These are phyloP conservation scores for Rhagologus leucostigma DNA, from an alignment of 2,113 vertebrate species.

Conservation along the genomic window DNA sequence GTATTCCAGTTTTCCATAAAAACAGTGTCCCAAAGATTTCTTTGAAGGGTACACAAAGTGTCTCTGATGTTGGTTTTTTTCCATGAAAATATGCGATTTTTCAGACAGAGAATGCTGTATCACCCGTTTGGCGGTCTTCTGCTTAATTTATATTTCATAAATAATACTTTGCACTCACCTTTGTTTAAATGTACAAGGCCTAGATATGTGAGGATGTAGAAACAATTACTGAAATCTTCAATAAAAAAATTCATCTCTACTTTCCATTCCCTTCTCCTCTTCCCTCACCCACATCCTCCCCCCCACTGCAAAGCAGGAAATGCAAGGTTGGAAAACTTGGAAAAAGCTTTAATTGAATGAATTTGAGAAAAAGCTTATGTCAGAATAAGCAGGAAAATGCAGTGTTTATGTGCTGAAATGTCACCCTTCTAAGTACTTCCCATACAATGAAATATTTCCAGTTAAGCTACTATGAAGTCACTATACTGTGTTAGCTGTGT, in stretches of 20 bases:
- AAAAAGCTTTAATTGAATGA: not conserved
- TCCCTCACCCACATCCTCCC: not conserved
- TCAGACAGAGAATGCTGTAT: not conserved
- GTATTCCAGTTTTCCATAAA: not conserved
- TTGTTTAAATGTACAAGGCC: not conserved
- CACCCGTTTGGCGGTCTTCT: not conserved
- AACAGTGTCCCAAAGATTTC: not conserved
- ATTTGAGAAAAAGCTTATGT: not conserved
- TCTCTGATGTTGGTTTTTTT: not conserved
- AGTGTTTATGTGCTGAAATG: not conserved
- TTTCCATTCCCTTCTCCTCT: not conserved
- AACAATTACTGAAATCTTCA: not conserved
- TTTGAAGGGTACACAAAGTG: not conserved
- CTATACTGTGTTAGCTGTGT: not conserved
- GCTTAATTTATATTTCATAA: not conserved
- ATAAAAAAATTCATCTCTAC: not conserved
- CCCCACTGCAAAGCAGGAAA: not conserved
- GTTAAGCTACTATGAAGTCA: not conserved
- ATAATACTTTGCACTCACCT: not conserved
- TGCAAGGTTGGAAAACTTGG: not conserved
- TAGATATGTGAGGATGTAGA: not conserved
- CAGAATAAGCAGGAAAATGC: not conserved
- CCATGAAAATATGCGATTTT: not conserved
- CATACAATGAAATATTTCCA: not conserved
- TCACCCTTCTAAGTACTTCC: not conserved